Base-by-base conservation (phyloP, 2,113 vertebrate genomes). In the Machaerirhynchus nigripectus region DNA sequence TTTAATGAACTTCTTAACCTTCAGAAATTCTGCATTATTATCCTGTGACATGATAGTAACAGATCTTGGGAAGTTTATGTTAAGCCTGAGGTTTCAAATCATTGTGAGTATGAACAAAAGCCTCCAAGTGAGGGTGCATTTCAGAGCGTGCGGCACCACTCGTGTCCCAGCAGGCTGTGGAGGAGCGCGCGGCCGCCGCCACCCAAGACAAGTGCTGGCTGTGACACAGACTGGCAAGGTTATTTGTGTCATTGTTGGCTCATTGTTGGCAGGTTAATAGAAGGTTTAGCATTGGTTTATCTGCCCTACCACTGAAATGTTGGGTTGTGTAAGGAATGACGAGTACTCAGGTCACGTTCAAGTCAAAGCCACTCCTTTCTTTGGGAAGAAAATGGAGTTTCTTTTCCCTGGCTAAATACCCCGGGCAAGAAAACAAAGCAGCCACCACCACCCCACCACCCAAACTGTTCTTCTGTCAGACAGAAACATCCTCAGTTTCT, bases 111-210 rank as follows among this genome's bases (percentile, higher is more conserved):
- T 28, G 21, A 85, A 40, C 40, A 49, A 55, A 90, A 79, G 8
- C 30, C 75, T 90, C 49, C 39, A 49, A 53, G 49, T 26, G 69
- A 71, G 44, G 23, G 39, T 46, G 40, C 33, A 6, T 68, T 52
- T 69, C 37, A 57, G 30, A 46, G 46, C 0, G 0, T 35, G 75
- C n/a, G 59, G 44, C 47, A 35, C 39, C 53, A 33, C 39, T 53
- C n/a, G 28, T 50, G 61, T 59, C 57, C 53, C 49, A 39, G 44
- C 8, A 28, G 28, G 31, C 46, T 22, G 17, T 10, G 65, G 30
- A 78, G 69, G 30, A n/a, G 20, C 0, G 0, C 5, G 2, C 5
- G 22, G 67, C 56, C 46, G 39, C 21, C 0, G 0, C 53, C 60
- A 53, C 24, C 30, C 52, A 8, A 8, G 46, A 8, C 31, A 47